Evolutionary conservation across 2,113 vertebrate species (phyloP), one percentile per base, ranked within the genome.

Genomic region (Gadus macrocephalus): DNA sequence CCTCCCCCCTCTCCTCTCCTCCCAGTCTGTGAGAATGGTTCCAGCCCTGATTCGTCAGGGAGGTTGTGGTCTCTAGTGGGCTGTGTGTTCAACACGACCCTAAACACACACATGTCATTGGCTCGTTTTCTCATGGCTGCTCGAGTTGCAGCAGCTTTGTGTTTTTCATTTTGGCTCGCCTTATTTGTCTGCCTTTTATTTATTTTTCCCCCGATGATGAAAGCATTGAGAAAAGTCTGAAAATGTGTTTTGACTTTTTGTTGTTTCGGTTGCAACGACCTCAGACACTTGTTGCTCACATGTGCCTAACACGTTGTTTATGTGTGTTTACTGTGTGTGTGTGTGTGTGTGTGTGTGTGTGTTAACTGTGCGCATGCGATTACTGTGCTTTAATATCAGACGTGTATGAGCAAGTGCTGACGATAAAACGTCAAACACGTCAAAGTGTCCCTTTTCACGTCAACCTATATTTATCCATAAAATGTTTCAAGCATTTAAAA

Each of bases 131-230:
- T 49, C 42, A 14, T 9, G 42, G 42, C 12, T 66, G 78, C 82
- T 77, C 68, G 61, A 72, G 71, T 70, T 79, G 69, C 72, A 68
- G 69, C 2, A 68, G 67, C 59, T 71, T 77, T 61, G 60, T 75
- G 76, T 81, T 67, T 67, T 42, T 61, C 25, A 64, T 65, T 53
- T 62, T 62, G 31, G 28, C 49, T 77, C 20, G 12, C 2, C 60
- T 78, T 77, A 67, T 66, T 74, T 80, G 67, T 42, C 31, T 35
- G 4, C 31, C 6, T 35, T 35, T 35, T 35, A 5, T 35, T 4
- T 35, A 4, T 35, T 35, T 35, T 35, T 14, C 64, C 77, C 69
- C 69, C 53, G 27, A 69, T 66, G 69, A 80, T 75, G 25, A 77
- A 86, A 78, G 68, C 67, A 1, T 49, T 49, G 42, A 49, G 58